Evolutionary conservation across 1,140 invertebrate species (phyloP).

Genomic region (Anastrepha obliqua): DNA sequence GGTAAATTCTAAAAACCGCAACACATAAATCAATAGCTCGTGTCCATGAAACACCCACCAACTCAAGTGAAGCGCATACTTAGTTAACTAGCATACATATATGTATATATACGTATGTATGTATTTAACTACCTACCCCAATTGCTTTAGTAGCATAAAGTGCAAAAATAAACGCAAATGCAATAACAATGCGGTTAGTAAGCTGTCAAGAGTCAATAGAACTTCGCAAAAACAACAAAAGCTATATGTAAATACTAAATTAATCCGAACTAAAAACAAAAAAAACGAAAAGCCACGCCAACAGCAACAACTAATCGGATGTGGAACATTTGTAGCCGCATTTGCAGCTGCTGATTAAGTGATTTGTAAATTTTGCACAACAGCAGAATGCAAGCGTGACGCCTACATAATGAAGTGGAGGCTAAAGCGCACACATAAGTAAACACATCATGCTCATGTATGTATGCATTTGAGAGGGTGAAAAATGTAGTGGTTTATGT

Average conservation of each 20-base stretch:
- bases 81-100: too few species aligned
- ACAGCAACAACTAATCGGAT: slow-evolving; percentile 5
- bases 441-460: not conserved
- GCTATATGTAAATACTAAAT: not conserved
- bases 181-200: not conserved
- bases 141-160: not conserved
- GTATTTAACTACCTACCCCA: too few species aligned
- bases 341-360: slow-evolving; percentile 44
- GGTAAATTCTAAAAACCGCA: slow-evolving; percentile 37
- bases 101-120: too few species aligned
- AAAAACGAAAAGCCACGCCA: not conserved
- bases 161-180: not conserved
- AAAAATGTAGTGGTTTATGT: not conserved
- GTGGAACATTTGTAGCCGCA: slow-evolving; percentile 3
- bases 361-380: slow-evolving; percentile 25
- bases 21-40: slow-evolving; percentile 29
- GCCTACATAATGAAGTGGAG: not conserved
- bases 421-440: not conserved
- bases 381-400: not conserved
- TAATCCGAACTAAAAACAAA: not conserved
- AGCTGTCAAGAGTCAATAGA: not conserved
- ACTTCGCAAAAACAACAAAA: not conserved
- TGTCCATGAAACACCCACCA: slow-evolving; percentile 10
- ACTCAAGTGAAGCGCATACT: not conserved
- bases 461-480: not conserved